Evolutionary conservation across 2,888 invertebrate genomes (phyloP), one percentile per base, ranked within the genome.

Genomic region (Mesorhabditis spiculigera): DNA sequence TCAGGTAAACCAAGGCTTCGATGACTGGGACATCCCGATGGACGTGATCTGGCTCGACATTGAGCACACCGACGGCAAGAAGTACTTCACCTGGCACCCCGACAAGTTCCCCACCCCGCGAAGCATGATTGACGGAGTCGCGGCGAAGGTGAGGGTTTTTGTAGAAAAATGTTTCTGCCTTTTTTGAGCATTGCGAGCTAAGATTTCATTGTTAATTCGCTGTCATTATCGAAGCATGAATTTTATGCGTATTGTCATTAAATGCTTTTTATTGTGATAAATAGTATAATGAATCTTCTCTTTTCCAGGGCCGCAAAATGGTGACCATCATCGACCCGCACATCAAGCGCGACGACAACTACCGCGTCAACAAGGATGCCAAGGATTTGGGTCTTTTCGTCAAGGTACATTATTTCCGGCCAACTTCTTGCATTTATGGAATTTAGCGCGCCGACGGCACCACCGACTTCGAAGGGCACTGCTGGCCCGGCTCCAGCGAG

Each of bases 21-120:
- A 99, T 87, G 89, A 90, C 5, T 90, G 93, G 86, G 94, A 98
- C 87, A 91, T 98, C 63, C 98, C 98, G 0, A 78, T 93, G 86
- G 98, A 99, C 87, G 92, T 92, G 4, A 91, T 98, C 87, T 99
- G 98, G 98, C 89, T 99, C 65, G 98, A 99, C 87, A 97, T 99
- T 86, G 98, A 99, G 86, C 95, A 99, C 86, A 97, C 98, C 0
- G 94, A 97, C 87, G 91, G 91, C 68, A 98, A 97, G 88, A 94
- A 93, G 58, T 85, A 99, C 87, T 98, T 99, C 88, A 98, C 97
- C 0, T 99, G 98, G 98, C 97, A 98, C 87, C 87, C 90, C 0
- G 90, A 91, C 71, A 94, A 93, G 87, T 98, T 98, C 87, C 88
- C 92, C 0, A 90, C 93, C 84, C 93, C 97, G 0, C 82, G 91